Conservation (phyloP, 2,888 invertebrate species). For the Cheilosia vernalis region DNA sequence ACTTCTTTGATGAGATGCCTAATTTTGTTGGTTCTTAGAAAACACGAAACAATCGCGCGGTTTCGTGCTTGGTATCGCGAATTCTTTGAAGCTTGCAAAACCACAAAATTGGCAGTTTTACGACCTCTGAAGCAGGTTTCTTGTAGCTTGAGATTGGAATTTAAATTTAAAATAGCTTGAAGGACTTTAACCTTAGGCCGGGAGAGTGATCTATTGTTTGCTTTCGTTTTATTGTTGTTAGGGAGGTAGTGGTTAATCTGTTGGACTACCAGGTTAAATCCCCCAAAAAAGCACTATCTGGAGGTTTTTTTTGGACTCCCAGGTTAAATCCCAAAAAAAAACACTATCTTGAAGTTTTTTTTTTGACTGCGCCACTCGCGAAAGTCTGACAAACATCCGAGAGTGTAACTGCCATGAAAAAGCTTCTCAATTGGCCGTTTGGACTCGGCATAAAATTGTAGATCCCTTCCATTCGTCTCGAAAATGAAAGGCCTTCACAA, state of each 20-base stretch:
- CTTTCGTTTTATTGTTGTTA: background rate
- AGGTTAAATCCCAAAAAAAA: too few species aligned
- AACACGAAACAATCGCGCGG: background rate
- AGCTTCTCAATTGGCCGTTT: too few species aligned
- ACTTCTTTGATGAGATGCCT: constrained; percentile 5
- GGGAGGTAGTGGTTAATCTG: background rate
- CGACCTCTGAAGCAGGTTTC: constrained; percentile 22
- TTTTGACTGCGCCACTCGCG: too few species aligned
- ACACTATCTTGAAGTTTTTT: too few species aligned
- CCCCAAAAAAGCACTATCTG: too few species aligned
- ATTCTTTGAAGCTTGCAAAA: constrained; percentile 3
- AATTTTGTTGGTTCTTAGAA: background rate
- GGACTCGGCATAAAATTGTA: too few species aligned
- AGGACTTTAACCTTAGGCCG: constrained; percentile 34
- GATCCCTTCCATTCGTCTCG: too few species aligned
- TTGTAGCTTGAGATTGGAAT: background rate
- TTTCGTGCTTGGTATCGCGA: background rate
- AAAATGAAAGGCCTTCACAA: too few species aligned
- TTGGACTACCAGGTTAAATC: too few species aligned
- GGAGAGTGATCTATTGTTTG: background rate
- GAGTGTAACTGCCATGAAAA: too few species aligned
- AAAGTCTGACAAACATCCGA: too few species aligned
- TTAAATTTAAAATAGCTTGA: constrained; percentile 6
- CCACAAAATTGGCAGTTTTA: constrained; percentile 11
- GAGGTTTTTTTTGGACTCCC: too few species aligned